phyloP scores from a whole-genome alignment of 2,113 vertebrate genomes.

The Macrotus californicus region DNA sequence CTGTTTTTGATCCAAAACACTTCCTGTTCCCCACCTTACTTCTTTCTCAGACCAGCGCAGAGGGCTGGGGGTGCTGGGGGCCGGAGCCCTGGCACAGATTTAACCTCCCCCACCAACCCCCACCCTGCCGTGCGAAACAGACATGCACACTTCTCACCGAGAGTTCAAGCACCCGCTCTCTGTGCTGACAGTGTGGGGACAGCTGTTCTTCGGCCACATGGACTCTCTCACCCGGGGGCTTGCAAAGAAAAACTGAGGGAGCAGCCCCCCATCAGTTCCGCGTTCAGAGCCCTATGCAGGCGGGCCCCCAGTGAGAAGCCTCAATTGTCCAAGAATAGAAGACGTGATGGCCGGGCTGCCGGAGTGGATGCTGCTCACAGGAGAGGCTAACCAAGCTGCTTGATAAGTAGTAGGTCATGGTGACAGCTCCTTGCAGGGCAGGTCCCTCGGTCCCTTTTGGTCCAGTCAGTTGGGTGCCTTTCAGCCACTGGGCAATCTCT shows the following conservation, averaged over 20 bases:
- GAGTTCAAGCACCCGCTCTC: not conserved
- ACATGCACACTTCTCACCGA: not conserved
- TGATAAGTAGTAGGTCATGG: fast-evolving
- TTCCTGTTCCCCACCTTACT: not conserved
- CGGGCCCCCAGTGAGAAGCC: not conserved
- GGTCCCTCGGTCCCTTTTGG: fast-evolving
- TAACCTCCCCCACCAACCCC: no score
- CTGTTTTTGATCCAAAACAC: not conserved
- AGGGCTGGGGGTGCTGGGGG: no score
- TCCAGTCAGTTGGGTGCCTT: not conserved
- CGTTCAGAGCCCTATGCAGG: not conserved
- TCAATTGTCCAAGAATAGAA: not conserved
- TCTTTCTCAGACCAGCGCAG: not conserved
- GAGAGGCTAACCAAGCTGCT: no score
- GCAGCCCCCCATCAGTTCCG: not conserved
- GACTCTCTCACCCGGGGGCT: not conserved
- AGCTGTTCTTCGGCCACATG: not conserved
- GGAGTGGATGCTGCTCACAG: not conserved
- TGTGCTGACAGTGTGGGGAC: not conserved
- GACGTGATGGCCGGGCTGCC: fast-evolving
- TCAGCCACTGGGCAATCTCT: not conserved
- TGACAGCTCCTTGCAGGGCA: not conserved
- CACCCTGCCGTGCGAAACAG: not conserved
- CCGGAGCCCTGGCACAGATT: not conserved
- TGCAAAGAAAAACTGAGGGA: not conserved